A percentile compares a stretch with the other conserved stretches of the same genome.
Evolutionary conservation across 2,113 vertebrate species (phyloP).

Genomic region (Gambusia affinis): DNA sequence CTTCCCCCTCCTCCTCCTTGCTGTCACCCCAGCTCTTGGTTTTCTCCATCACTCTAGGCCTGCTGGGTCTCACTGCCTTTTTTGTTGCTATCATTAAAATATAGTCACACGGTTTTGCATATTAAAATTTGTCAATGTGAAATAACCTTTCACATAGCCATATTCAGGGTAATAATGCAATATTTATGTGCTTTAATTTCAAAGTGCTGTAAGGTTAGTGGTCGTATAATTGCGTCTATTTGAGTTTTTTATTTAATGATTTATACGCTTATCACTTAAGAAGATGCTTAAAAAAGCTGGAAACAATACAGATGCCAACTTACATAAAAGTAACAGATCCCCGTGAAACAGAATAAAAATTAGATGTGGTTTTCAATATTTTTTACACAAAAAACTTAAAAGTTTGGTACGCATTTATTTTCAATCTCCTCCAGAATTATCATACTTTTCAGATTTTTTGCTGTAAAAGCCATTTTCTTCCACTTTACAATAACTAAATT

Average conservation of each 20-base stretch:
- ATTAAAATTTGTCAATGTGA: not conserved
- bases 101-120: not conserved
- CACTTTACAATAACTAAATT: too few species aligned
- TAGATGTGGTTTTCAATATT: not conserved
- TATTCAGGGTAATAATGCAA: not conserved
- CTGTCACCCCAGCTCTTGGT: conserved; percentile 55
- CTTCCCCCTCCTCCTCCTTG: conserved; percentile 20
- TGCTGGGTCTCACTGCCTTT: conserved; percentile 54
- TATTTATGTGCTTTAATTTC: not conserved
- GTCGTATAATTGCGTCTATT: too few species aligned
- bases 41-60: conserved; percentile 31
- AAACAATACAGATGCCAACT: not conserved
- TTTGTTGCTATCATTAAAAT: conserved; percentile 6
- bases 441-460: too few species aligned
- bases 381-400: not conserved
- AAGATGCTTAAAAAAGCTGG: not conserved
- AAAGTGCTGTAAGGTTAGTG: not conserved
- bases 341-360: not conserved
- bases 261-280: not conserved
- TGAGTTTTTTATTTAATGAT: not conserved
- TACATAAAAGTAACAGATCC: not conserved
- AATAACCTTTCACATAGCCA: not conserved
- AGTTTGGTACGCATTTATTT: not conserved
- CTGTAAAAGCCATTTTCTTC: too few species aligned
- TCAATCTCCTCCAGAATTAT: too few species aligned